phyloP scores from a whole-genome alignment of 2,113 vertebrate genomes.

The Psittacara wagleri region DNA sequence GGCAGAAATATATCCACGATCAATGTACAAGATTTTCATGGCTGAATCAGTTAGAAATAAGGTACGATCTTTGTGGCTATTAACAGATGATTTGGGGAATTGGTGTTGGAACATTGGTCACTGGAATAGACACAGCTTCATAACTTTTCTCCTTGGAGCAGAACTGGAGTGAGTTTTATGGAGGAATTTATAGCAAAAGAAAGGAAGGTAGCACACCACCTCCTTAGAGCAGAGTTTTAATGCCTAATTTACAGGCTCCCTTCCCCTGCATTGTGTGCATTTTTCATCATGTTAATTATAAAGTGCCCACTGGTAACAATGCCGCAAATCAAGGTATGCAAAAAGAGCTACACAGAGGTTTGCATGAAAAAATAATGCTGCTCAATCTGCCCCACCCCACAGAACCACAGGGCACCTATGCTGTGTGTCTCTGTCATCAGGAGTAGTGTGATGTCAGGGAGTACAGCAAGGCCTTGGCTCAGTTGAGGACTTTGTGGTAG shows the following conservation, averaged over 20 bases:
- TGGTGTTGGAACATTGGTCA: neutral
- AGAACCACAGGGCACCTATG: neutral
- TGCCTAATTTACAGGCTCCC: neutral
- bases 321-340: neutral
- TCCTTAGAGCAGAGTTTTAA: neutral
- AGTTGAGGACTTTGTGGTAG: neutral
- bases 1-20: neutral
- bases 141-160: neutral
- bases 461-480: neutral
- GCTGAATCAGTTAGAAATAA: slow-evolving; percentile 1
- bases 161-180: neutral
- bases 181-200: neutral
- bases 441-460: neutral
- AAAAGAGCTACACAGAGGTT: neutral
- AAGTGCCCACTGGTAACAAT: neutral
- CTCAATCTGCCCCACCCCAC: neutral
- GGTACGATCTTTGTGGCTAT: neutral
- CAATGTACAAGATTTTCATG: neutral
- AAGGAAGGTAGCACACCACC: neutral
- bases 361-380: neutral
- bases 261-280: neutral
- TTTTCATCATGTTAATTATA: neutral
- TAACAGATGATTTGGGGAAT: neutral
- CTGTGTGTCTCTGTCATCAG: neutral
- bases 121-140: neutral